Conservation (phyloP, 2,113 vertebrate species). For the Cathartes aura region DNA sequence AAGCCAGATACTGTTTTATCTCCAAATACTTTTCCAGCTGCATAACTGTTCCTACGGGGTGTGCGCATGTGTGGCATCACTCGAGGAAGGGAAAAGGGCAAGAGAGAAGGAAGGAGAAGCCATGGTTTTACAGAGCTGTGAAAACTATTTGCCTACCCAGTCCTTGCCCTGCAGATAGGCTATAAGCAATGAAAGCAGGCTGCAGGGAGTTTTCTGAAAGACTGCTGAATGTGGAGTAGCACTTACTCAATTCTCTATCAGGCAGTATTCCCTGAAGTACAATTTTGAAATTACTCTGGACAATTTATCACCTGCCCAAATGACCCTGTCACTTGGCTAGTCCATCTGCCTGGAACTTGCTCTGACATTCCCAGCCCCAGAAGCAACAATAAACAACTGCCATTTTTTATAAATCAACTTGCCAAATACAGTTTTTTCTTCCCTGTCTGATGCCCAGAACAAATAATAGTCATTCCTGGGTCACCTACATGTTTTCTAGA, state of each 20-base stretch:
- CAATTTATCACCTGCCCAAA: slow-evolving; percentile 19
- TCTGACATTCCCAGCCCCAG: background rate
- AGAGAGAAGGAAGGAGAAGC: background rate
- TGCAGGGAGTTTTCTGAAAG: background rate
- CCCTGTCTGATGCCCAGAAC: background rate
- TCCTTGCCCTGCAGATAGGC: background rate
- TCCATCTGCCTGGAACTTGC: background rate
- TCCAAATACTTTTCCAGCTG: background rate
- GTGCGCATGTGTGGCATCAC: background rate
- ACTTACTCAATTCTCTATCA: background rate
- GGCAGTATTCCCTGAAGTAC: background rate
- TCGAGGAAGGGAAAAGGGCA: background rate
- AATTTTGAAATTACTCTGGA: slow-evolving; percentile 16
- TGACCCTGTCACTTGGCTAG: background rate
- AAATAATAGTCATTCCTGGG: background rate
- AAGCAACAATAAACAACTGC: background rate
- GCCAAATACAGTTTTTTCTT: background rate
- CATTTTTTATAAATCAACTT: background rate
- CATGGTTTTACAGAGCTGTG: background rate
- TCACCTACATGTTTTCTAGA: background rate
- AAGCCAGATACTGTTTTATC: background rate
- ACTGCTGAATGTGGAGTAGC: background rate
- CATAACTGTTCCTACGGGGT: background rate
- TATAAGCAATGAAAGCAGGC: background rate
- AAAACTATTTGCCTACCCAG: background rate